Conservation (phyloP, 1,140 invertebrate genomes). For the Centruroides sculpturatus region DNA sequence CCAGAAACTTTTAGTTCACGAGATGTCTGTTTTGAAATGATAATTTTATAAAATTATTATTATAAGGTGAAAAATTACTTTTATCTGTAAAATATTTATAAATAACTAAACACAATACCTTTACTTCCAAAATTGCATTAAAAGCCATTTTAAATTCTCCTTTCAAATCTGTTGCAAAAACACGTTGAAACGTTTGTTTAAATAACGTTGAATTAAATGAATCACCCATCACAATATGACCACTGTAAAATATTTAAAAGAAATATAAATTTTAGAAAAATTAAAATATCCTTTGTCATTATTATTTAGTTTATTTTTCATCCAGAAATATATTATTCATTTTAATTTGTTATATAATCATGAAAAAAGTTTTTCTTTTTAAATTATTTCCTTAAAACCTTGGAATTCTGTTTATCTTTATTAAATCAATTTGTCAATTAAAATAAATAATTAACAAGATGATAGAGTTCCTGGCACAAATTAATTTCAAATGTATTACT, state of each 20-base stretch:
- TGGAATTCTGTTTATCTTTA: too few relatives aligned
- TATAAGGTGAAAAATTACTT: slow-evolving; percentile 1
- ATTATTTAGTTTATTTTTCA: not conserved
- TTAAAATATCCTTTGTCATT: not conserved
- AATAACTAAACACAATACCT: slow-evolving; percentile 33
- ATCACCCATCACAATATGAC: slow-evolving; percentile 99
- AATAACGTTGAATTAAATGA: slow-evolving; percentile 98
- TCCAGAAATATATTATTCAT: not conserved
- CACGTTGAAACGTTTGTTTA: slow-evolving; percentile 96
- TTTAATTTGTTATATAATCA: too few relatives aligned
- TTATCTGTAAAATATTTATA: slow-evolving; percentile 6
- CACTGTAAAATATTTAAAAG: slow-evolving; percentile 41
- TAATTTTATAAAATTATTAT: slow-evolving; percentile 17
- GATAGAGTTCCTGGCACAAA: too few relatives aligned
- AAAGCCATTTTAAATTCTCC: slow-evolving; percentile 95
- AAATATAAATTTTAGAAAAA: too few relatives aligned
- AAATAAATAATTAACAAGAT: too few relatives aligned
- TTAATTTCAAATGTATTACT: too few relatives aligned
- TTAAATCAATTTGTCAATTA: too few relatives aligned
- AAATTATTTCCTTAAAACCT: too few relatives aligned
- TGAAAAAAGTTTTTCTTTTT: too few relatives aligned
- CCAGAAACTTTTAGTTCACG: slow-evolving; percentile 60
- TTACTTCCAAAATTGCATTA: slow-evolving; percentile 90
- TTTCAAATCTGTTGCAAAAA: slow-evolving; percentile 86
- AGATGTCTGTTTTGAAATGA: slow-evolving; percentile 34